Conservation (phyloP, 2,113 vertebrate genomes). For the Zosterops hypoxanthus region DNA sequence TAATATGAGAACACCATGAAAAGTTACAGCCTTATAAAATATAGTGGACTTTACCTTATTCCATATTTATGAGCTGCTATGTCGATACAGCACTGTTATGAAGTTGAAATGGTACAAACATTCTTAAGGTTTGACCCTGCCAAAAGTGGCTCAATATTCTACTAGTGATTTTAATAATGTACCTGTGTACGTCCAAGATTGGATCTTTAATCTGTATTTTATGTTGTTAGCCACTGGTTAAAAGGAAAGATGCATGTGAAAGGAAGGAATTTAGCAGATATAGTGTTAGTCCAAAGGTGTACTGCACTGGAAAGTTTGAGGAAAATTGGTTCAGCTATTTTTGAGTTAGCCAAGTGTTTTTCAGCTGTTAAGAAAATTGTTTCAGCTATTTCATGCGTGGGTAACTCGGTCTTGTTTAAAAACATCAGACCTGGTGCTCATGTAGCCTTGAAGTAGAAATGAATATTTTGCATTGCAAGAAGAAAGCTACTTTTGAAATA, state of each 20-base stretch:
- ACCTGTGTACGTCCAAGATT: background rate
- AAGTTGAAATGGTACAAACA: background rate
- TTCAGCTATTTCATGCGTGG: constrained; percentile 53
- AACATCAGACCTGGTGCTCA: constrained; percentile 21
- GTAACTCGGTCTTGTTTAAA: constrained; percentile 55
- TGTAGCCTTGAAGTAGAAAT: constrained; percentile 16
- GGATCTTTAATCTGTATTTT: constrained; percentile 26
- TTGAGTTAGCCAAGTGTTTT: constrained; percentile 67
- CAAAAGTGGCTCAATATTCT: background rate
- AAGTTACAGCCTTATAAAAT: constrained; percentile 52
- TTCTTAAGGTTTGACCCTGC: background rate
- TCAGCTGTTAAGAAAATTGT: constrained; percentile 73
- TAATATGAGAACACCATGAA: constrained; percentile 26
- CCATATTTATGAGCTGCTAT: constrained; percentile 40
- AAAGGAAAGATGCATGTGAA: background rate
- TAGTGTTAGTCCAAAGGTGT: constrained; percentile 43
- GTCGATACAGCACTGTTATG: background rate
- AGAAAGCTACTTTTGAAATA: constrained; percentile 24
- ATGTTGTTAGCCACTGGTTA: background rate
- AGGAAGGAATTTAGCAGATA: background rate
- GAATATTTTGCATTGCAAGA: background rate
- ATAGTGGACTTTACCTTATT: constrained; percentile 28
- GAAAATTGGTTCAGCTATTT: constrained; percentile 68
- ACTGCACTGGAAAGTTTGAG: constrained; percentile 32
- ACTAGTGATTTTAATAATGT: background rate